Evolutionary conservation across 2,113 vertebrate species (phyloP).

Genomic region (Pachyramphus minor): DNA sequence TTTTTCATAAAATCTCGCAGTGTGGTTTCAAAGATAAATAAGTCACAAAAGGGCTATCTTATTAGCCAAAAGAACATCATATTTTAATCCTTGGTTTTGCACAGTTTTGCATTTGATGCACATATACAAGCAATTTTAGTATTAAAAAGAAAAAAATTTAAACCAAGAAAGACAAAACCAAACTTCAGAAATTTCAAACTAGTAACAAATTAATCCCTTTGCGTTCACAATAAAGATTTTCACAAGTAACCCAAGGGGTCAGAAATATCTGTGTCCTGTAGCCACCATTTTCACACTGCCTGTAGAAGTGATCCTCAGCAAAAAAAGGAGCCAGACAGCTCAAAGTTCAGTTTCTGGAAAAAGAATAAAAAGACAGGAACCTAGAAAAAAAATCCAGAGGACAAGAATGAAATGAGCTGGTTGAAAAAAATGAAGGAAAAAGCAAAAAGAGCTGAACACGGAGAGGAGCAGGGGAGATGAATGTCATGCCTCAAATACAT

Average conservation of each 20-base stretch:
- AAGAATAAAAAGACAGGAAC: neutral
- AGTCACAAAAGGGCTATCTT: neutral
- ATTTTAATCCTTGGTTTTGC: neutral
- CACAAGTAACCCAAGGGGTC: neutral
- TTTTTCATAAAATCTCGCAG: neutral
- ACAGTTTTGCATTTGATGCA: fast-evolving
- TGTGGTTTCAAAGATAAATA: neutral
- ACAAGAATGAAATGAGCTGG: neutral
- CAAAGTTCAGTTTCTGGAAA: neutral
- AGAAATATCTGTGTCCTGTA: neutral
- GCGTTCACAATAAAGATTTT: neutral
- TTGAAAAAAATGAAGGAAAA: neutral
- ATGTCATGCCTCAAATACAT: neutral
- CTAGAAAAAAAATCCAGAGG: neutral
- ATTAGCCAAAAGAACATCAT: neutral
- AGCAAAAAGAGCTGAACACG: neutral
- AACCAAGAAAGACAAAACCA: neutral
- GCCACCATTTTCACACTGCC: neutral
- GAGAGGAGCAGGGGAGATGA: neutral
- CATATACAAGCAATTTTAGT: neutral
- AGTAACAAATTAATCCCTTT: neutral
- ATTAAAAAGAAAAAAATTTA: neutral
- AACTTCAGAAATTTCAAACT: neutral
- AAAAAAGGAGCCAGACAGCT: neutral
- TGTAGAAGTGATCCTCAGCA: neutral